Evolutionary conservation across 1,140 invertebrate genomes (phyloP).

Genomic region (Charaxes varanes): DNA sequence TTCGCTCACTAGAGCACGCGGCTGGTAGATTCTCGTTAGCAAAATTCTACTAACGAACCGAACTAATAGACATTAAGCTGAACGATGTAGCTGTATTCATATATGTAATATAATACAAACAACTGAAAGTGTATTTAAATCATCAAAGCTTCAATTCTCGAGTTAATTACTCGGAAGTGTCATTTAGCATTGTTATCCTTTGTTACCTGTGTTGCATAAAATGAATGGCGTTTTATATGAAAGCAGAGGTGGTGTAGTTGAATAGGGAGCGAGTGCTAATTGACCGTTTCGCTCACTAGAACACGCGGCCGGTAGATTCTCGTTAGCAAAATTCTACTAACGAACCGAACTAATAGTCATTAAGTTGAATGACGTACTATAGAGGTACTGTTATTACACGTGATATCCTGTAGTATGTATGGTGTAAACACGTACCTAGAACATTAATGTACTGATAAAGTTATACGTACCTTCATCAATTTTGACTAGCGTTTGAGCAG

Average conservation of each 20-base stretch:
- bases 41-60: not conserved
- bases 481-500: too few relatives aligned
- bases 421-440: too few relatives aligned
- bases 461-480: too few relatives aligned
- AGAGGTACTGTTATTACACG: not conserved
- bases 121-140: too few relatives aligned
- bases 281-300: constrained; percentile 55
- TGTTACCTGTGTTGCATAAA: constrained; percentile 35
- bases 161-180: constrained; percentile 9
- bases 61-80: constrained; percentile 70
- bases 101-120: too few relatives aligned
- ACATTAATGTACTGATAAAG: too few relatives aligned
- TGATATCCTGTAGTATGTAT: too few relatives aligned
- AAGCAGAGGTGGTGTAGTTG: constrained; percentile 37
- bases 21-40: constrained; percentile 15
- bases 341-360: constrained; percentile 56
- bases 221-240: constrained; percentile 47
- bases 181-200: constrained; percentile 20
- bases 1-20: constrained; percentile 50
- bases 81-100: too few relatives aligned
- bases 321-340: not conserved
- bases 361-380: constrained; percentile 59
- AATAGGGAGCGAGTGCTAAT: constrained; percentile 40
- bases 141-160: too few relatives aligned
- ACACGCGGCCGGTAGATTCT: constrained; percentile 32